Base-by-base conservation (phyloP, 2,113 vertebrate species). In the Percopsis transmontana region DNA sequence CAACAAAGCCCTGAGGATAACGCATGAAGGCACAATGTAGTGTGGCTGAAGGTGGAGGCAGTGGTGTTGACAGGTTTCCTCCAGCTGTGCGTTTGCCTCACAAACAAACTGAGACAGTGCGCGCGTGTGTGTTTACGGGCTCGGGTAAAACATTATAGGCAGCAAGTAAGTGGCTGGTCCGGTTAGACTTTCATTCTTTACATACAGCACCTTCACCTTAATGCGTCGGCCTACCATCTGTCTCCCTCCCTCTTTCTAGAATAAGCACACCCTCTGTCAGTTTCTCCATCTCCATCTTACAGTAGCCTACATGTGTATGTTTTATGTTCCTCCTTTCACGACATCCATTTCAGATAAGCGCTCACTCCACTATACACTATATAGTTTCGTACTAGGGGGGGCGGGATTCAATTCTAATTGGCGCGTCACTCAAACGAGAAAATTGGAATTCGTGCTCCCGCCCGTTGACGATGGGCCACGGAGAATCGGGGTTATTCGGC, bases 31-130 rank as follows among this genome's bases (percentile, higher is more conserved):
- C 41, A 70, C 60, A 39, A 85, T 82, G 41, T n/a, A n/a, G 21
- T 5, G 58, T 1, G 40, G 23, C 55, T 20, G 62, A 13, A 55
- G 13, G 60, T 9, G 23, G 21, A 14, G 15, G 59, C 9, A 48
- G 40, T 47, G 58, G 81, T 85, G 86, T 75, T 85, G 88, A 91
- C 74, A 88, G 77, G 74, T 83, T 76, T 59, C 18, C 15, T 82
- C 73, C 86, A 87, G 85, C 89, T 92, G 90, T 12, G 60, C 66
- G n/a, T 65, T 51, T 39, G 55, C 23, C 66, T 64, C 69, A 61
- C 67, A 72, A 72, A 59, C 64, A 69, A 18, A 66, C n/a, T 42
- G 23, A 24, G 24, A 20, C 56, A 80, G 71, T 66, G 19, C 47
- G 71, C 56, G 15, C 4, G 56, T 51, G 23, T 54, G 21, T 64